Percentiles rank a stretch among this genome's conserved stretches.
These are phyloP conservation scores for Monopis laevigella DNA, from an alignment of 2,888 invertebrate genomes.

Conservation along the genomic window DNA sequence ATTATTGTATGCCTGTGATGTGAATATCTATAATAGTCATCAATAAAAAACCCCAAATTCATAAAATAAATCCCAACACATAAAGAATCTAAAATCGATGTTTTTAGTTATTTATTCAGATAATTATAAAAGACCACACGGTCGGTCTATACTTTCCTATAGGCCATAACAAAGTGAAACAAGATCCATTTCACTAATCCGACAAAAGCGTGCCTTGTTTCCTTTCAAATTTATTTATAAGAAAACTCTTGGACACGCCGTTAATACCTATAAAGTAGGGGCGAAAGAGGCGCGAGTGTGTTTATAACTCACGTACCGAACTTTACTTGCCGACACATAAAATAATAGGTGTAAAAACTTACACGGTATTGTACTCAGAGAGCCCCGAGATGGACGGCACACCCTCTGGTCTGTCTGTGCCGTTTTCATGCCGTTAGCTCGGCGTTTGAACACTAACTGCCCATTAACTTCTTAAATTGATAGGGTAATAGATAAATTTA, in stretches of 20 bases:
- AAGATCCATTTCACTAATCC: constrained; percentile 68
- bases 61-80: no score
- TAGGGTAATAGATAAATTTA: no score
- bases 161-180: constrained; percentile 47
- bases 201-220: constrained; percentile 68
- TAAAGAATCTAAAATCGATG: no score
- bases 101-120: no score
- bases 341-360: constrained; percentile 69
- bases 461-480: no score
- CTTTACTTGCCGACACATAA: constrained; percentile 68
- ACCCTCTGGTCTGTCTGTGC: constrained; percentile 15
- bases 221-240: constrained; percentile 69
- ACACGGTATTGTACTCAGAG: constrained; percentile 68
- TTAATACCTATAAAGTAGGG: constrained; percentile 69
- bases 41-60: no score
- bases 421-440: constrained; percentile 4
- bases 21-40: no score
- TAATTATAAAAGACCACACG: no score
- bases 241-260: constrained; percentile 69
- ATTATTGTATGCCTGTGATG: no score
- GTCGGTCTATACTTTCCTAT: no score
- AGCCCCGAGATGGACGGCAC: constrained; percentile 58
- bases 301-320: constrained; percentile 69
- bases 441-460: constrained; percentile 11
- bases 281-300: constrained; percentile 66